These are phyloP conservation scores for Pristionchus japonicus DNA, from an alignment of 2,888 invertebrate genomes.

Conservation along the genomic window DNA sequence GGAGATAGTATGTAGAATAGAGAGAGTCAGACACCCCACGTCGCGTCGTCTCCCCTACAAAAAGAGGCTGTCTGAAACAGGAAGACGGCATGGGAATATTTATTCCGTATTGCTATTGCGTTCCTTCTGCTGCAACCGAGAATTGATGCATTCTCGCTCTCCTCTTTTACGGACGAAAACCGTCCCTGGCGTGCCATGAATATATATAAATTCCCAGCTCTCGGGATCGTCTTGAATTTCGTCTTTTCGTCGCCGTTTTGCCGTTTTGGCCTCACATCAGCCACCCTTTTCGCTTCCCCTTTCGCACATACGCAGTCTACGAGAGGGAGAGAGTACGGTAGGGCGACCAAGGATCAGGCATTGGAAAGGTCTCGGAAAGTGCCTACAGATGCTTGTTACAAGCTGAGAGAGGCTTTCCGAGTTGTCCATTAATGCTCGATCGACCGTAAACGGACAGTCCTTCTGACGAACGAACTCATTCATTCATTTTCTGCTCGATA, in stretches of 20 bases:
- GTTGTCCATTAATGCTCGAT: neutral
- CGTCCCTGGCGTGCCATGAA: neutral
- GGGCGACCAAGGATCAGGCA: too few relatives aligned
- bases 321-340: neutral
- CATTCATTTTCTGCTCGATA: neutral
- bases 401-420: neutral
- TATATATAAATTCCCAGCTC: neutral
- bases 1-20: too few relatives aligned
- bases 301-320: neutral
- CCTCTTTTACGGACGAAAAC: neutral
- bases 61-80: neutral
- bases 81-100: neutral
- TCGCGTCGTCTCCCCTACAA: too few relatives aligned
- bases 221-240: constrained; percentile 16
- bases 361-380: neutral
- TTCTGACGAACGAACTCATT: neutral
- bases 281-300: neutral
- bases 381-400: neutral
- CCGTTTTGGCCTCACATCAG: too few relatives aligned
- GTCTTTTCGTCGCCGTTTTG: neutral
- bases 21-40: too few relatives aligned
- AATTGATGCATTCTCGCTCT: neutral
- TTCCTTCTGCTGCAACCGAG: neutral
- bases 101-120: neutral
- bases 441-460: neutral